Evolutionary conservation across 2,113 vertebrate species (phyloP).

Genomic region (Nematolebias whitei): DNA sequence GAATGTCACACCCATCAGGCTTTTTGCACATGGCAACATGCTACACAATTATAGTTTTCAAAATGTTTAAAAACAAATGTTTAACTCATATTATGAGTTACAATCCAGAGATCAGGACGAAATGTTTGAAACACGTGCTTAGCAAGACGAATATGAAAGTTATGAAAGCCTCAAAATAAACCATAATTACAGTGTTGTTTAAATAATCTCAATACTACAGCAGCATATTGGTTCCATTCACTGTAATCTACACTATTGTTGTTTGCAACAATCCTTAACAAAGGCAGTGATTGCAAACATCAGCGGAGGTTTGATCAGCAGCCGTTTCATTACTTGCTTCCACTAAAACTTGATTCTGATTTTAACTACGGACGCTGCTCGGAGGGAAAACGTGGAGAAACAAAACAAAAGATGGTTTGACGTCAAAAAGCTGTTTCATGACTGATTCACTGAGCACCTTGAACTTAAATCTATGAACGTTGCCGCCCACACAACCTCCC

Average conservation of each 20-base stretch:
- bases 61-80: too few relatives aligned
- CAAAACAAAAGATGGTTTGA: conserved; percentile 7
- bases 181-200: conserved; percentile 4
- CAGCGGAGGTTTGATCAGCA: neutral
- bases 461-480: neutral
- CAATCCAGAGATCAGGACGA: too few relatives aligned
- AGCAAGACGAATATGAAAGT: neutral
- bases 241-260: neutral
- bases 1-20: neutral
- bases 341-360: conserved; percentile 8
- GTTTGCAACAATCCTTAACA: neutral
- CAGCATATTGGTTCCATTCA: conserved; percentile 6
- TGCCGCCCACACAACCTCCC: neutral
- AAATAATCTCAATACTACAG: neutral
- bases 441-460: conserved; percentile 11
- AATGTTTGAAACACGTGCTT: neutral
- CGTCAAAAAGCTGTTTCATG: neutral
- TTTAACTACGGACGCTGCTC: neutral
- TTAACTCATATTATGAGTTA: too few relatives aligned
- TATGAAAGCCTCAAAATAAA: neutral
- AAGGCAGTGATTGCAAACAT: conserved; percentile 12
- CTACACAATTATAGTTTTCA: neutral
- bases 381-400: neutral
- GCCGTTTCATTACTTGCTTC: neutral
- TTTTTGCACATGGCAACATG: too few relatives aligned